A percentile compares a stretch with the other conserved stretches of the same genome.
phyloP scores from a whole-genome alignment of 2,888 invertebrate genomes.

The Trichogramma dendrolimi region DNA sequence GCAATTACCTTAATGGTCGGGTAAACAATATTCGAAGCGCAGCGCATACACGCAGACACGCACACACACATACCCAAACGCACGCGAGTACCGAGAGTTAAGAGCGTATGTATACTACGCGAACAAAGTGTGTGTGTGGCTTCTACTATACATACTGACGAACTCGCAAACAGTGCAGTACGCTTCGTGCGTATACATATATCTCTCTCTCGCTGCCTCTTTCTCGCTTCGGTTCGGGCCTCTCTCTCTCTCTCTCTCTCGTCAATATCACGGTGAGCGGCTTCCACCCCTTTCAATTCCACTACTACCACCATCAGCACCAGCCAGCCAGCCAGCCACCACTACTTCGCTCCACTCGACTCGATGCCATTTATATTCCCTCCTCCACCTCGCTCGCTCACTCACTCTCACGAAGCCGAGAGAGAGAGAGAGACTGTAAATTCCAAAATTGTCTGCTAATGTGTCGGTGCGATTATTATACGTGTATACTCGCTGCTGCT shows the following conservation, averaged over 20 bases:
- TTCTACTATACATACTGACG: neutral
- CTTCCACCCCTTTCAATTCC: constrained; percentile 11
- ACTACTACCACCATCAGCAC: constrained; percentile 4
- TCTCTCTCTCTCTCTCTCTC: neutral
- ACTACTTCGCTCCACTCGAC: constrained; percentile 11
- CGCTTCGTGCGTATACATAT: neutral
- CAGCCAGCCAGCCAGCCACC: constrained; percentile 17
- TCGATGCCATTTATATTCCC: neutral
- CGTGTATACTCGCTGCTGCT: too few relatives aligned
- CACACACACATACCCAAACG: too few relatives aligned
- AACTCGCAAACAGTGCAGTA: neutral
- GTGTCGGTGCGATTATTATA: too few relatives aligned
- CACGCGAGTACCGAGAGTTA: constrained; percentile 37
- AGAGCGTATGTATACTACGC: constrained; percentile 34
- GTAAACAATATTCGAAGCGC: constrained; percentile 50
- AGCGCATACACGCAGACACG: constrained; percentile 7
- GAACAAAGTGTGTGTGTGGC: constrained; percentile 17
- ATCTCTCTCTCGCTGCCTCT: too few relatives aligned
- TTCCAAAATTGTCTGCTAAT: too few relatives aligned
- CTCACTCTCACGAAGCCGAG: constrained; percentile 15
- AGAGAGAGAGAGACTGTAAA: neutral
- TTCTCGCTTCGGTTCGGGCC: too few relatives aligned
- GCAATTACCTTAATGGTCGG: constrained; percentile 53
- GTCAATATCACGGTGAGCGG: constrained; percentile 18
- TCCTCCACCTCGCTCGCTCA: constrained; percentile 22